phyloP scores from a whole-genome alignment of 2,888 invertebrate species.

The Smittia aterrima region DNA sequence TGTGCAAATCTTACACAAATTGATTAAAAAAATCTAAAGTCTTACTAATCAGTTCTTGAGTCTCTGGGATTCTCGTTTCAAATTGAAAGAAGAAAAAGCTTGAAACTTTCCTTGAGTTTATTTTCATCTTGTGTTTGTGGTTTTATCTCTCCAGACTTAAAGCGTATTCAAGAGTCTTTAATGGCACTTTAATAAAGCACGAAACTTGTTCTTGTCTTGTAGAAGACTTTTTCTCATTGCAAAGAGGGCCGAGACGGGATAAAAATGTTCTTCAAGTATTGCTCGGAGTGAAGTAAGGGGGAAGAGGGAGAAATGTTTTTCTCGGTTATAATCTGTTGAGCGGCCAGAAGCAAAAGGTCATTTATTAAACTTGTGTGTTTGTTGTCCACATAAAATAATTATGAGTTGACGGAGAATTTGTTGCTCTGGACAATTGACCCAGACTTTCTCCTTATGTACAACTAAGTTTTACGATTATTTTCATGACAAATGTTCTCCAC shows the following conservation, averaged over 20 bases:
- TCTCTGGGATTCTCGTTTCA: no score
- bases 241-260: neutral
- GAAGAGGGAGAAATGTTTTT: neutral
- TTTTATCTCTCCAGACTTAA: conserved; percentile 35
- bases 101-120: conserved; percentile 26
- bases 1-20: neutral
- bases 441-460: neutral
- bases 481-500: conserved; percentile 7
- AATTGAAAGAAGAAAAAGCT: neutral
- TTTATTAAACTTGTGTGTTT: conserved; percentile 25
- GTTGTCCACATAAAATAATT: conserved; percentile 21
- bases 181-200: conserved; percentile 40
- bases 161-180: conserved; percentile 35
- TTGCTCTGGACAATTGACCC: conserved; percentile 3
- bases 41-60: no score
- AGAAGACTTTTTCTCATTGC: neutral
- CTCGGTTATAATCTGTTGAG: conserved; percentile 29
- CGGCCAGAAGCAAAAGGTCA: conserved; percentile 27
- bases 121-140: conserved; percentile 16
- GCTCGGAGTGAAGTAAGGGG: neutral
- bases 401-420: conserved; percentile 6
- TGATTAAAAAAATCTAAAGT: no score
- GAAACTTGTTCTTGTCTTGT: conserved; percentile 31
- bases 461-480: conserved; percentile 9
- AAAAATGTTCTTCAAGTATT: neutral